Evolutionary conservation across 2,113 vertebrate species (phyloP).

Genomic region (Agapornis roseicollis): DNA sequence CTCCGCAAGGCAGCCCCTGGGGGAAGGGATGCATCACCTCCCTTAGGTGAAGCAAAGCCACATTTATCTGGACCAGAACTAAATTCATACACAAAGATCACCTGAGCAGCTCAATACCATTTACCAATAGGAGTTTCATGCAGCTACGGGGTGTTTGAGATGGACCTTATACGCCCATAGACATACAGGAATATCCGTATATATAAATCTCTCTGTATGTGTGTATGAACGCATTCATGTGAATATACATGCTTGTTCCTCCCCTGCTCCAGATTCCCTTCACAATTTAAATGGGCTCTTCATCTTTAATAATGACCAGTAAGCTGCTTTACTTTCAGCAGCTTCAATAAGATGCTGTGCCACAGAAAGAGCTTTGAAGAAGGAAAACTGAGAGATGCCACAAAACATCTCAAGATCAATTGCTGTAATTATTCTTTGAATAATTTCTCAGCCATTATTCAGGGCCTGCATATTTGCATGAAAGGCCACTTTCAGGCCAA

Average conservation of each 20-base stretch:
- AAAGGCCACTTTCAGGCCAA: slow-evolving; percentile 43
- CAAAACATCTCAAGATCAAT: slow-evolving; percentile 60
- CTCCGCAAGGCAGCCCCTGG: background rate
- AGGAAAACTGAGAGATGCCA: slow-evolving; percentile 4
- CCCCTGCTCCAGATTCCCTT: background rate
- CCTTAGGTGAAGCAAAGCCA: background rate
- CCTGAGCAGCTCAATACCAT: background rate
- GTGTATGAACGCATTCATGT: accelerated
- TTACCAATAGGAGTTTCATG: background rate
- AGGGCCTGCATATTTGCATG: slow-evolving; percentile 36
- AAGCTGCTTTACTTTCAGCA: background rate
- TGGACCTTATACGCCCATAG: accelerated
- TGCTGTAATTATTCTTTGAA: slow-evolving; percentile 58
- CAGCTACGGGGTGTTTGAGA: background rate
- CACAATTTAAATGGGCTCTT: background rate
- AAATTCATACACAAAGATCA: background rate
- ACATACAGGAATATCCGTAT: accelerated
- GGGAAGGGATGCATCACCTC: background rate
- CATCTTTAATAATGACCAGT: background rate
- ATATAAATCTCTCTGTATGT: accelerated
- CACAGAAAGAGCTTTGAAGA: slow-evolving; percentile 50
- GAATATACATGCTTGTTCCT: background rate
- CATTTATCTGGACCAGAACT: background rate
- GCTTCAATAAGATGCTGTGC: background rate
- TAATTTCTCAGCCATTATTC: slow-evolving; percentile 53